A percentile compares a stretch with the other conserved stretches of the same genome.
These are phyloP conservation scores for Drosophila kohkoa DNA, from an alignment of 1,140 invertebrate species.

Conservation along the genomic window DNA sequence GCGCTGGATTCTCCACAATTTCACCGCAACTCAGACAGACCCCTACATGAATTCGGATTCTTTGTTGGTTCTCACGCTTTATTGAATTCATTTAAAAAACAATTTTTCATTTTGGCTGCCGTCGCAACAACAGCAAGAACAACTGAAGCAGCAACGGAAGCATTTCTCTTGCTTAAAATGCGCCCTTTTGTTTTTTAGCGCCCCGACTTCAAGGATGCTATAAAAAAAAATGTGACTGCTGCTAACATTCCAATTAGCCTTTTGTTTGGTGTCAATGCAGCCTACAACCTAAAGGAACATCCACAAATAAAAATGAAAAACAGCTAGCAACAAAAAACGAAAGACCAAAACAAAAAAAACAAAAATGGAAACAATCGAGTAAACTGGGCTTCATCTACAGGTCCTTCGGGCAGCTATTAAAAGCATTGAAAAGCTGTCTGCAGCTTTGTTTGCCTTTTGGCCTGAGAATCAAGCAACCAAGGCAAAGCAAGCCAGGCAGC, in stretches of 20 bases:
- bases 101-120: conserved; percentile 56
- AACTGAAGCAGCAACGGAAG: conserved; percentile 2
- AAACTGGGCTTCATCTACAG: conserved; percentile 43
- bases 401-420: conserved; percentile 25
- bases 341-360: neutral
- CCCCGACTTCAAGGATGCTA: conserved; percentile 25
- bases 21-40: conserved; percentile 18
- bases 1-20: neutral
- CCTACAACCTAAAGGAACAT: conserved; percentile 22
- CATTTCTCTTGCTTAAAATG: conserved; percentile 19
- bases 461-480: conserved; percentile 3
- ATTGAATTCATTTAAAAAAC: conserved; percentile 71
- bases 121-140: neutral
- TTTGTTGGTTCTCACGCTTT: conserved; percentile 52
- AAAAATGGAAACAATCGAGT: conserved; percentile 27
- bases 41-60: conserved; percentile 26
- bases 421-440: conserved; percentile 43
- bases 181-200: conserved; percentile 24
- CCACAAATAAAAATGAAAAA: conserved; percentile 1
- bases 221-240: conserved; percentile 35
- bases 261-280: conserved; percentile 56
- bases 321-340: conserved; percentile 8
- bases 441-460: conserved; percentile 46
- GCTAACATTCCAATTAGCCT: conserved; percentile 55
- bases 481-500: neutral